These are phyloP conservation scores for Rhogogaster chlorosoma DNA, from an alignment of 2,888 invertebrate species.

Conservation along the genomic window DNA sequence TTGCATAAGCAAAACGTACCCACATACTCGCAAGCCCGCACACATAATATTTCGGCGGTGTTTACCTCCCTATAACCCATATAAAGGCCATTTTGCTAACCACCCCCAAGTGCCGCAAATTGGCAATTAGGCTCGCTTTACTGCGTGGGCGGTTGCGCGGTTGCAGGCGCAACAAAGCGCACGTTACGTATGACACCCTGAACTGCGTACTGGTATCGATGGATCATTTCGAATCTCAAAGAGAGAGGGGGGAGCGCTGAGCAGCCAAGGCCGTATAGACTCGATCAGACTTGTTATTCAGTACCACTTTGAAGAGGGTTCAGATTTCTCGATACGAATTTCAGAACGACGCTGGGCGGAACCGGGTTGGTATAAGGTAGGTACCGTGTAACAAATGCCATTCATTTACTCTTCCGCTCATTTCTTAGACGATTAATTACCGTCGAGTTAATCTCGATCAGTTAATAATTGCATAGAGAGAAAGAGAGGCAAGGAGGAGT, in stretches of 20 bases:
- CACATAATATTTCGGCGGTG: neutral
- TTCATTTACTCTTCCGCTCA: conserved; percentile 54
- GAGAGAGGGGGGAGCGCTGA: neutral
- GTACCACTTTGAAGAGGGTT: conserved; percentile 61
- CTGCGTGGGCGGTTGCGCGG: conserved; percentile 4
- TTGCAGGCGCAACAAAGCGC: neutral
- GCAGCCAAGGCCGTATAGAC: neutral
- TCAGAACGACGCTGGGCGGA: conserved; percentile 47
- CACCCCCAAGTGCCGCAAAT: conserved; percentile 22
- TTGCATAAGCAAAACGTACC: neutral
- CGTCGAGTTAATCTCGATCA: conserved; percentile 56
- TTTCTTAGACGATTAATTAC: conserved; percentile 55
- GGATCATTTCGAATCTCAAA: neutral
- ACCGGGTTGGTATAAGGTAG: neutral
- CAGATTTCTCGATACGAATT: conserved; percentile 59
- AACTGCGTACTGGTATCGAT: neutral
- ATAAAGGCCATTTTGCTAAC: conserved; percentile 14
- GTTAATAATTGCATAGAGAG: conserved; percentile 33
- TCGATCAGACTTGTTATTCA: conserved; percentile 55
- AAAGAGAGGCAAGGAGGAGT: neutral
- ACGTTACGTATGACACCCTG: neutral
- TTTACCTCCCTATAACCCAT: conserved; percentile 17
- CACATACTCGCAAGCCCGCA: neutral
- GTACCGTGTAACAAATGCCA: conserved; percentile 55
- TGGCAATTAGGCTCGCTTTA: conserved; percentile 20